Conservation (phyloP, 2,888 invertebrate species). For the Hypercompe scribonia region DNA sequence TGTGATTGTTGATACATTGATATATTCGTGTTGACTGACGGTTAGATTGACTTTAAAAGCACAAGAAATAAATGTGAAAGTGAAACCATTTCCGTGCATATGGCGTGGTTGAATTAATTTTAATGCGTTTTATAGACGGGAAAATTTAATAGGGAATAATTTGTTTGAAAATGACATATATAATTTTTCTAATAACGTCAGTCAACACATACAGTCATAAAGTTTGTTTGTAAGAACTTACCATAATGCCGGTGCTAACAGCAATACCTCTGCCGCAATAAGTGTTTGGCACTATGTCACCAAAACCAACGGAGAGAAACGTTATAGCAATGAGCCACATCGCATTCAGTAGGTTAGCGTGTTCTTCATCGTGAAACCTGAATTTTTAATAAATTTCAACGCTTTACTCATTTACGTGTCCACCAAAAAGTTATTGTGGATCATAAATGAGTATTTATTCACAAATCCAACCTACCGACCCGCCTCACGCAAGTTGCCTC, state of each 20-base stretch:
- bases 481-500: slow-evolving; percentile 54
- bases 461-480: slow-evolving; percentile 60
- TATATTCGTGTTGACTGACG: slow-evolving; percentile 80
- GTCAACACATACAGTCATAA: slow-evolving; percentile 78
- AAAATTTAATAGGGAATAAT: slow-evolving; percentile 19
- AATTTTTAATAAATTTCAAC: slow-evolving; percentile 83
- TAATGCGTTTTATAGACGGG: slow-evolving; percentile 53
- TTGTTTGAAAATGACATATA: background rate
- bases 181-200: slow-evolving; percentile 61
- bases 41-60: slow-evolving; percentile 35
- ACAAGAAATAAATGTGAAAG: slow-evolving; percentile 23
- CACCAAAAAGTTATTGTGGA: slow-evolving; percentile 50
- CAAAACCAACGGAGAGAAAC: slow-evolving; percentile 99
- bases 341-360: slow-evolving; percentile 99
- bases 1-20: slow-evolving; percentile 75
- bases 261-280: slow-evolving; percentile 99
- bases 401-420: slow-evolving; percentile 71
- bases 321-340: slow-evolving; percentile 99
- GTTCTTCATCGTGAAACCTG: slow-evolving; percentile 99
- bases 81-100: slow-evolving; percentile 59
- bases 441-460: slow-evolving; percentile 53
- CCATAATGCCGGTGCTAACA: slow-evolving; percentile 99
- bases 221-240: slow-evolving; percentile 88
- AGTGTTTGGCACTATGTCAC: slow-evolving; percentile 99
- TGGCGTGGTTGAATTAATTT: slow-evolving; percentile 23